phyloP scores from a whole-genome alignment of 2,797 vertebrate genomes.

The Rhinophrynus dorsalis region DNA sequence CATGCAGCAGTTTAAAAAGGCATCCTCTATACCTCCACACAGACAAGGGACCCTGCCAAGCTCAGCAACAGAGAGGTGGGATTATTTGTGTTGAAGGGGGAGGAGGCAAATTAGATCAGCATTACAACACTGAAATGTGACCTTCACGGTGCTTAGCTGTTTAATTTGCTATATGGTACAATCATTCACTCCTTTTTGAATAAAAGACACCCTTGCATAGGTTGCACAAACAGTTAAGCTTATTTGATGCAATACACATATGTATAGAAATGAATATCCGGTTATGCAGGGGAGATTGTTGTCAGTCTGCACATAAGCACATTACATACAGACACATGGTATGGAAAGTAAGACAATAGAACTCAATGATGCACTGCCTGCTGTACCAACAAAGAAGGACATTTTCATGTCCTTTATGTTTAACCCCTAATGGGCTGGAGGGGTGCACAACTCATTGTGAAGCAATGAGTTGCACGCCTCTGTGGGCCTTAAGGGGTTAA shows the following conservation, averaged over 20 bases:
- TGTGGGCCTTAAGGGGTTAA: too few relatives aligned
- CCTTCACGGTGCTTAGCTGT: slow-evolving; percentile 11
- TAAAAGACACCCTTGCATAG: neutral
- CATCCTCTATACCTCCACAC: slow-evolving; percentile 26
- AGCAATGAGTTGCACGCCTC: too few relatives aligned
- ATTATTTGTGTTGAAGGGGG: slow-evolving; percentile 23
- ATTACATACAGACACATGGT: too few relatives aligned
- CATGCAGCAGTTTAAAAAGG: slow-evolving; percentile 30
- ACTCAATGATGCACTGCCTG: neutral
- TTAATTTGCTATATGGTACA: slow-evolving; percentile 1
- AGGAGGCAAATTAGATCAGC: slow-evolving; percentile 40
- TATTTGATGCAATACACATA: too few relatives aligned
- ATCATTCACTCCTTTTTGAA: neutral
- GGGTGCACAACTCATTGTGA: too few relatives aligned
- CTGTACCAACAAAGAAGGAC: neutral
- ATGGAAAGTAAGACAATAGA: too few relatives aligned
- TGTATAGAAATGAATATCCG: too few relatives aligned
- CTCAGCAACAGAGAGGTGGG: slow-evolving; percentile 24
- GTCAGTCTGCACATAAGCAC: too few relatives aligned
- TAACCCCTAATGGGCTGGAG: too few relatives aligned
- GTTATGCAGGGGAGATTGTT: too few relatives aligned
- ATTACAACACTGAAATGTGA: slow-evolving; percentile 35
- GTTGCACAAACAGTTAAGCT: neutral
- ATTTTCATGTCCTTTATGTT: neutral
- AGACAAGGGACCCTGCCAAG: slow-evolving; percentile 15